Percentiles rank a stretch among this genome's conserved stretches.
phyloP scores from a whole-genome alignment of 64 coral and sea anemone genomes.

The Astreopora myriophthalma region DNA sequence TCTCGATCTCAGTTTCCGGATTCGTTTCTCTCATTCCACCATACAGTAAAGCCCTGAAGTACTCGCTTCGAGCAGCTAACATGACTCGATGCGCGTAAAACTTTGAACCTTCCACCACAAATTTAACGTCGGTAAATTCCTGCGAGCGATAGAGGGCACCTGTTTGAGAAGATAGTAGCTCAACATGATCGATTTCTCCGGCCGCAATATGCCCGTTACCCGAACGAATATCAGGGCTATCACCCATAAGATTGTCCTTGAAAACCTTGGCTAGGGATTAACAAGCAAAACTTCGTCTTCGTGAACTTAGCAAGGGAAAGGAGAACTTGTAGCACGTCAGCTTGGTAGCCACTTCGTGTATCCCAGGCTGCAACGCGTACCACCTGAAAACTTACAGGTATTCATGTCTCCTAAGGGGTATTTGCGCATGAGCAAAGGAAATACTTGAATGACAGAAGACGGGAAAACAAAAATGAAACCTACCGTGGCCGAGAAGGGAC shows the following conservation, averaged over 20 bases:
- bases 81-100: conserved; percentile 88
- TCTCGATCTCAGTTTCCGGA: conserved; percentile 79
- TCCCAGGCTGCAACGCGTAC: neutral
- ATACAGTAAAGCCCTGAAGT: conserved; percentile 93
- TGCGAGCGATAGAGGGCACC: conserved; percentile 76
- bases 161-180: conserved; percentile 88
- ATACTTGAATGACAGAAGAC: no score
- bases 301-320: no score
- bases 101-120: conserved; percentile 80
- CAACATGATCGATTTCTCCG: conserved; percentile 96
- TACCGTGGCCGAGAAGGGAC: no score
- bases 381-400: neutral
- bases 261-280: neutral
- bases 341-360: neutral
- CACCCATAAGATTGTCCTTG: conserved; percentile 55
- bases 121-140: conserved; percentile 95
- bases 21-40: conserved; percentile 99
- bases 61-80: conserved; percentile 94
- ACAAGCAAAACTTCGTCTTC: neutral
- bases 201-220: conserved; percentile 50
- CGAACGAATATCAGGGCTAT: conserved; percentile 72
- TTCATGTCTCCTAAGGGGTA: no score
- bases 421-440: no score
- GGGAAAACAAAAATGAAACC: no score
- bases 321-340: conserved; percentile 4